Conservation (phyloP, 2,888 invertebrate genomes). For the Opisthograptis luteolata region DNA sequence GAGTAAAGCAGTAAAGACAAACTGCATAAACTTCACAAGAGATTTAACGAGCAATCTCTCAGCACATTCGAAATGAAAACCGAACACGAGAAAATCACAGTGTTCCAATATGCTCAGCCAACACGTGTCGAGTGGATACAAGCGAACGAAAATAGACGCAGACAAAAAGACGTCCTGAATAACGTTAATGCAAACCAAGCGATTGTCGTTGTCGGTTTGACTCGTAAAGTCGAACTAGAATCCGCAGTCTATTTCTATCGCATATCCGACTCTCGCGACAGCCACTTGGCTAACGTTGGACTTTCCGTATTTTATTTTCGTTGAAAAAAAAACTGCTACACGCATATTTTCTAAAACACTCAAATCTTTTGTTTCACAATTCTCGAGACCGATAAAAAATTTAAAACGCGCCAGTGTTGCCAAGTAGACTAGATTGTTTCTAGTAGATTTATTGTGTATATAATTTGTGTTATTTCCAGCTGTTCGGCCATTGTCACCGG, state of each 20-base stretch:
- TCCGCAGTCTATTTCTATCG: conserved; percentile 65
- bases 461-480: conserved; percentile 51
- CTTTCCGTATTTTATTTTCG: conserved; percentile 75
- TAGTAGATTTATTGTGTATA: conserved; percentile 48
- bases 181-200: conserved; percentile 55
- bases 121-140: conserved; percentile 25
- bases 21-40: conserved; percentile 5
- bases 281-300: conserved; percentile 73
- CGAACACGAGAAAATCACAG: conserved; percentile 17
- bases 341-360: conserved; percentile 54
- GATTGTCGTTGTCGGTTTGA: conserved; percentile 55
- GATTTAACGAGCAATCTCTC: conserved; percentile 22
- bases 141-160: conserved; percentile 31
- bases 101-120: conserved; percentile 15
- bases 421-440: conserved; percentile 39
- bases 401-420: conserved; percentile 45
- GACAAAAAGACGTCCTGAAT: conserved; percentile 52
- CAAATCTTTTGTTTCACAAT: conserved; percentile 70
- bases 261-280: conserved; percentile 67
- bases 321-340: conserved; percentile 51
- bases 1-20: conserved; percentile 1
- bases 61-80: conserved; percentile 14
- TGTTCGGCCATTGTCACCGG: conserved; percentile 43
- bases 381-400: conserved; percentile 30
- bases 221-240: conserved; percentile 63